Conservation (phyloP, 1,140 invertebrate genomes). For the Drosophila albomicans region DNA sequence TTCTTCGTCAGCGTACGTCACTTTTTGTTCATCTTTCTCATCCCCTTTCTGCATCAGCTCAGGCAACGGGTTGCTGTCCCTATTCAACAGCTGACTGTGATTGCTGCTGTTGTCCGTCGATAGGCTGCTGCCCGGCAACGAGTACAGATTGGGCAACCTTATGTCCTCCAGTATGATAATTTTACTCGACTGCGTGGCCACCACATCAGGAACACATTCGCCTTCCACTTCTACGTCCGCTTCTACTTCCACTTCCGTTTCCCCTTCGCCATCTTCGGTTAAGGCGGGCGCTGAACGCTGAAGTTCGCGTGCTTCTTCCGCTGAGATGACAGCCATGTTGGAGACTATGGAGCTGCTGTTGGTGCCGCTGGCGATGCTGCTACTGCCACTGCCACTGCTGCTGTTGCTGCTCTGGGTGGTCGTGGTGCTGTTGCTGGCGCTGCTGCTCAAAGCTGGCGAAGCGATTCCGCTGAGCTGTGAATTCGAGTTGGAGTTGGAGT, state of each 20-base stretch:
- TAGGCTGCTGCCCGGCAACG: constrained; percentile 2
- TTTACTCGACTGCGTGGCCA: constrained; percentile 39
- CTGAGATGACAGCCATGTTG: constrained; percentile 69
- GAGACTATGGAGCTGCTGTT: constrained; percentile 56
- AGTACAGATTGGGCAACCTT: constrained; percentile 61
- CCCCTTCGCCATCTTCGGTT: constrained; percentile 37
- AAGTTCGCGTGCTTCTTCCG: constrained; percentile 65
- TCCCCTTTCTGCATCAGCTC: not conserved
- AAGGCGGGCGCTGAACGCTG: constrained; percentile 57
- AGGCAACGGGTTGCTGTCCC: not conserved
- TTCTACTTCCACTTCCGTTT: not conserved
- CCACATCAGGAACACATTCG: not conserved
- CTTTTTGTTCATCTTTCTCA: constrained; percentile 7
- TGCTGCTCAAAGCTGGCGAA: constrained; percentile 47
- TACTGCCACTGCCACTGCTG: constrained; percentile 10
- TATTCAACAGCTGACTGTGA: not conserved
- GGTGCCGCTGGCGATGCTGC: not conserved
- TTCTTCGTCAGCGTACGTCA: not conserved
- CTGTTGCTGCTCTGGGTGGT: not conserved
- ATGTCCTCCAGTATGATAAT: constrained; percentile 70
- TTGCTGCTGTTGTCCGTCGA: constrained; percentile 7
- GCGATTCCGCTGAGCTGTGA: constrained; percentile 8
- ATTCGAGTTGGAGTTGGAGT: constrained; percentile 4
- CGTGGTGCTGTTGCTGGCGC: constrained; percentile 13
- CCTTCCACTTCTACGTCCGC: no score